Evolutionary conservation across 2,888 invertebrate species (phyloP).

Genomic region (Rambutsinella grinnellia): DNA sequence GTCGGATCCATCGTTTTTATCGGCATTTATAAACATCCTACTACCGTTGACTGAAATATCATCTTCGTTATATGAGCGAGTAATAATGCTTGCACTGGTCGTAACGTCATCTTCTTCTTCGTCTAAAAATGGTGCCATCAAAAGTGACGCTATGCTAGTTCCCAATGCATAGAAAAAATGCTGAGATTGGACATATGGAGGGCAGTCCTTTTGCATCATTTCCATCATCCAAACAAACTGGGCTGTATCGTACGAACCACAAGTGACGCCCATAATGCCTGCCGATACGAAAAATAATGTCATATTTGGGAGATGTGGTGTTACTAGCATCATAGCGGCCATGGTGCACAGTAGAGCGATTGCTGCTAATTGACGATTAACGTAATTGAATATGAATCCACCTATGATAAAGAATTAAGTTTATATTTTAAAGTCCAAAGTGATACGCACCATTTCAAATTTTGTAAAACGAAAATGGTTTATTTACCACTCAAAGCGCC

Average conservation of each 20-base stretch:
- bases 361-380: constrained; percentile 42
- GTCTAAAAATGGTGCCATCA: constrained; percentile 38
- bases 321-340: constrained; percentile 25
- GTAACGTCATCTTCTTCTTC: background rate
- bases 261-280: constrained; percentile 40
- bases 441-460: background rate
- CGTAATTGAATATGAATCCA: constrained; percentile 26
- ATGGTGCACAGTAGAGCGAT: constrained; percentile 6
- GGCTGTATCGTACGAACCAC: constrained; percentile 49
- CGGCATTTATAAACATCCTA: background rate
- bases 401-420: constrained; percentile 5
- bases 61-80: background rate
- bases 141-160: constrained; percentile 16
- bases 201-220: constrained; percentile 57
- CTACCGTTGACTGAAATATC: background rate
- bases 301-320: constrained; percentile 46
- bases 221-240: constrained; percentile 61
- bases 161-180: constrained; percentile 49
- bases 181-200: constrained; percentile 51
- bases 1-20: background rate
- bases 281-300: constrained; percentile 42
- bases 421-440: too few relatives aligned
- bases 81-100: background rate
- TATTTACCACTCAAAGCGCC: constrained; percentile 50
- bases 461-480: background rate